Base-by-base conservation (phyloP, 1,140 invertebrate species). In the Rhyacophila brunnea region DNA sequence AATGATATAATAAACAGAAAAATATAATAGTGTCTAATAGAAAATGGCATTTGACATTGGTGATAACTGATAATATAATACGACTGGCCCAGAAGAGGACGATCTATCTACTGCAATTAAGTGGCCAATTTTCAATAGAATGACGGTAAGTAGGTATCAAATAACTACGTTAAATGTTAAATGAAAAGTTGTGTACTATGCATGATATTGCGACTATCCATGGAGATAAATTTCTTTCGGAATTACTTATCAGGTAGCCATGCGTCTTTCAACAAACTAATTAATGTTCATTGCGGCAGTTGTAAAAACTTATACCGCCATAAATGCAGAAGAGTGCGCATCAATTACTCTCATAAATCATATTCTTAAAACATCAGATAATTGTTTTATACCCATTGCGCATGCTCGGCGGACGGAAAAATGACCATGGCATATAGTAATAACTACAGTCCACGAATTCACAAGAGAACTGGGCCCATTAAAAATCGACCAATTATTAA, bases 401-500 rank as follows among this genome's bases (percentile, higher is more conserved):
- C n/a, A n/a, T n/a, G n/a, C 23, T 28, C 23, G 23, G 23, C 23
- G 9, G 4, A 28, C 23, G 23, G 23, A 28, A 28, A 28, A 28
- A 40, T n/a, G 38, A 5, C 38, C 38, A 40, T n/a, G n/a, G n/a
- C n/a, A n/a, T 40, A 40, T 5, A 40, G 15, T 11, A 40, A 40
- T 40, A 15, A 40, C n/a, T n/a, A n/a, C 15, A n/a, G 15, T 40
- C 15, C 15, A n/a, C 38, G 11, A 40, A 40, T 40, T 35, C 15
- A 17, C 20, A 18, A 50, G 14, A 28, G 48, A 50, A 50, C 38
- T 15, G 19, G 20, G 46, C 46, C 50, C 38, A 53, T 53, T 53
- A 53, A 53, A 53, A 43, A 53, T 53, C 18, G 50, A 38, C 35
- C 50, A 53, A 53, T 53, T 53, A 53, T 28, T 28, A 28, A 9